Evolutionary conservation across 53 echinoderm and acorn worm species (phyloP).

Genomic region (Holothuria scabra): DNA sequence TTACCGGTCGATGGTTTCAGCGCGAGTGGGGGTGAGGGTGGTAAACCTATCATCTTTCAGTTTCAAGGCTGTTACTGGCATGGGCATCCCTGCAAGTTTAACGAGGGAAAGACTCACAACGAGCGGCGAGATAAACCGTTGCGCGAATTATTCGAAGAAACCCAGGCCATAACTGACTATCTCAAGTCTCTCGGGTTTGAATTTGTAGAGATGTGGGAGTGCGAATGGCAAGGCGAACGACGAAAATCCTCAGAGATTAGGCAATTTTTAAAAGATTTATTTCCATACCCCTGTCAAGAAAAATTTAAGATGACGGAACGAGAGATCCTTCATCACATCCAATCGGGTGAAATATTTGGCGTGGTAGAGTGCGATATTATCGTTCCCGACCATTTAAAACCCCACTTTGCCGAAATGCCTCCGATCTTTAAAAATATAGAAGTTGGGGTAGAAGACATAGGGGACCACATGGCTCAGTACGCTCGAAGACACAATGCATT

Average conservation of each 20-base stretch:
- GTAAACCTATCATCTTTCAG: no score
- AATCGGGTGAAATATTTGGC: no score
- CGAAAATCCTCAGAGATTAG: not conserved
- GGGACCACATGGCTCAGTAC: no score
- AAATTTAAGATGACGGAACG: slow-evolving; percentile 1
- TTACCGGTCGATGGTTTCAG: no score
- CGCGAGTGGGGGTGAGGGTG: no score
- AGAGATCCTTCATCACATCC: no score
- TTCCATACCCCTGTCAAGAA: slow-evolving; percentile 23
- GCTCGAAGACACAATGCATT: no score
- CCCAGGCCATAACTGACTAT: not conserved
- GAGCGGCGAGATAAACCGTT: not conserved
- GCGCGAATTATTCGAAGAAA: slow-evolving; percentile 1
- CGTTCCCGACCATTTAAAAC: slow-evolving; percentile 20
- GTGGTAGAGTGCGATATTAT: slow-evolving; percentile 39
- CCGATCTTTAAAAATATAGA: no score
- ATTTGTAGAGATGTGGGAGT: slow-evolving; percentile 20
- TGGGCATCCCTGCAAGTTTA: no score
- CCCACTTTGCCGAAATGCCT: no score
- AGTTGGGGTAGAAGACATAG: no score
- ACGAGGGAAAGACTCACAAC: not conserved
- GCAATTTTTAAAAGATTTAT: slow-evolving; percentile 4
- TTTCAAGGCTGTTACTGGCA: no score
- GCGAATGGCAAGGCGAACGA: not conserved
- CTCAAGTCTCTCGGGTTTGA: slow-evolving; percentile 28